phyloP scores from a whole-genome alignment of 1,140 invertebrate species.

The Heliconius hermathena region DNA sequence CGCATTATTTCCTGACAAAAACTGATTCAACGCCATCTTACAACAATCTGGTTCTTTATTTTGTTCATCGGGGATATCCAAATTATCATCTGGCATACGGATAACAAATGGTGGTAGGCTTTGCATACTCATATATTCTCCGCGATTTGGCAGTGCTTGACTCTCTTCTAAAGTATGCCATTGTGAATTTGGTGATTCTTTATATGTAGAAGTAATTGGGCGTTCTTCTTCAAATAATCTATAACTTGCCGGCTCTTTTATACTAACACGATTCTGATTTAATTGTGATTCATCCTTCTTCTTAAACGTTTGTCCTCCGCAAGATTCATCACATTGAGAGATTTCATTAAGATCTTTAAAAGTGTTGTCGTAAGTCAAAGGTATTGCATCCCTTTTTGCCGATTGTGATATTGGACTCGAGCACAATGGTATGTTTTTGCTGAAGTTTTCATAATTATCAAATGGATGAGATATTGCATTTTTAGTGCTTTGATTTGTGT shows the following conservation, averaged over 20 bases:
- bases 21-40: neutral
- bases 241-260: constrained; percentile 26
- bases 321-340: constrained; percentile 13
- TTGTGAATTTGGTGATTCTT: constrained; percentile 21
- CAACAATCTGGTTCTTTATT: neutral
- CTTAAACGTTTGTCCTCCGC: neutral
- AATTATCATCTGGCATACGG: neutral
- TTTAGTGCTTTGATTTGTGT: constrained; percentile 35
- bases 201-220: constrained; percentile 25
- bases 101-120: constrained; percentile 9
- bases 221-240: constrained; percentile 25
- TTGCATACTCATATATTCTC: constrained; percentile 9
- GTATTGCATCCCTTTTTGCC: neutral
- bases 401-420: constrained; percentile 39
- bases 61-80: neutral
- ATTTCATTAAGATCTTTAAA: neutral
- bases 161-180: constrained; percentile 35
- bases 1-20: neutral
- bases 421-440: constrained; percentile 38
- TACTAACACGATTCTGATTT: constrained; percentile 4
- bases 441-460: constrained; percentile 46
- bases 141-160: neutral
- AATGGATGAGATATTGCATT: constrained; percentile 43
- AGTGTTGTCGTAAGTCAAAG: neutral
- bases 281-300: neutral